Evolutionary conservation across 2,797 vertebrate genomes (phyloP).

Genomic region (Ptychobarbus kaznakovi): DNA sequence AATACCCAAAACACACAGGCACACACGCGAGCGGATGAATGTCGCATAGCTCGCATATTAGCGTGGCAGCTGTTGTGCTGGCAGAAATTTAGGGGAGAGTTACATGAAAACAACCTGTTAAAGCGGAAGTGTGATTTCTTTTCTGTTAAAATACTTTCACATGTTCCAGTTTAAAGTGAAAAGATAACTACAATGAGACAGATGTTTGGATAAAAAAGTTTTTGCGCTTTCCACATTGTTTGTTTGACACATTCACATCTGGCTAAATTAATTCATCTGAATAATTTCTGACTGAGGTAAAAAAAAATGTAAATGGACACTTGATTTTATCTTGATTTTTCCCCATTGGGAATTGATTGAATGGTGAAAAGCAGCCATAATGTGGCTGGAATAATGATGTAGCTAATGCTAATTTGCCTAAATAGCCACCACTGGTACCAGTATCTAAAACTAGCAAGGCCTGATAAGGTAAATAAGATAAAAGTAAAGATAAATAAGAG

Average conservation of each 20-base stretch:
- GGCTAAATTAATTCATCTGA: not conserved
- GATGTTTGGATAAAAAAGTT: not conserved
- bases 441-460: not conserved
- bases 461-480: no score
- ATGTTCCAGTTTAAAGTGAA: not conserved
- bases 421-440: not conserved
- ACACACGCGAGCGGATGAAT: slow-evolving; percentile 48
- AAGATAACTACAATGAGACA: not conserved
- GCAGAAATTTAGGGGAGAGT: slow-evolving; percentile 10
- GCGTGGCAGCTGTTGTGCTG: slow-evolving; percentile 49
- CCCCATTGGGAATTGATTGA: not conserved
- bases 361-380: not conserved
- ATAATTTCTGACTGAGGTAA: not conserved
- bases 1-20: slow-evolving; percentile 38
- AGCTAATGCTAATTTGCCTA: slow-evolving; percentile 9
- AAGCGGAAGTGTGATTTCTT: not conserved
- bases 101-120: slow-evolving; percentile 30
- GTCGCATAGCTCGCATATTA: slow-evolving; percentile 43
- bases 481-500: no score
- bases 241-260: not conserved
- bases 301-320: not conserved
- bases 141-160: not conserved
- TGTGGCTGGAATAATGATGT: not conserved
- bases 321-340: not conserved
- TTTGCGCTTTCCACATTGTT: not conserved